Conservation (phyloP, 2,888 invertebrate genomes). For the Drosophila nr. perissopoda region DNA sequence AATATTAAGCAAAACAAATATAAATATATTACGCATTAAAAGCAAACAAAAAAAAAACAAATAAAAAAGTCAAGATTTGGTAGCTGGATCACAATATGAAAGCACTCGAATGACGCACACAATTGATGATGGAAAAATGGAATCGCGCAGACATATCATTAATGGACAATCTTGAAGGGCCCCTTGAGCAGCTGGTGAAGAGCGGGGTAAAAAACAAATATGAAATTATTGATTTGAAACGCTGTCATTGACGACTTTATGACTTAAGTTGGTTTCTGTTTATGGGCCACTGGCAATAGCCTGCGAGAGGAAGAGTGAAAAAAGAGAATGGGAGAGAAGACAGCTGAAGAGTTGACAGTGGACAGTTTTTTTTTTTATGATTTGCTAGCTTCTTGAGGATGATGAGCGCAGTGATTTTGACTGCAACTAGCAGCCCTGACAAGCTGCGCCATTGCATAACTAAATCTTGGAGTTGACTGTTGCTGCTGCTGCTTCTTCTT, state of each 20-base stretch:
- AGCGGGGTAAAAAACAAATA: conserved; percentile 37
- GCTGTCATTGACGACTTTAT: conserved; percentile 73
- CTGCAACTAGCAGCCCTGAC: conserved; percentile 48
- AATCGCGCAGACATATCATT: conserved; percentile 41
- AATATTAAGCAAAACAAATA: neutral
- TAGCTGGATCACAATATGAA: conserved; percentile 13
- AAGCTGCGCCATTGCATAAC: conserved; percentile 66
- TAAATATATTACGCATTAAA: neutral
- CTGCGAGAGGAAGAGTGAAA: conserved; percentile 32
- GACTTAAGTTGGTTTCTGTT: conserved; percentile 66
- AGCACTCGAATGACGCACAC: conserved; percentile 23
- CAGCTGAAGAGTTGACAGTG: conserved; percentile 73
- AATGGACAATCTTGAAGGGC: conserved; percentile 34
- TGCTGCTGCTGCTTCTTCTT: conserved; percentile 32
- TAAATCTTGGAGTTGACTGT: conserved; percentile 33
- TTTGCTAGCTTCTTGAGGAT: conserved; percentile 62
- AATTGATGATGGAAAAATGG: conserved; percentile 31
- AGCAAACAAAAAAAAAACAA: neutral
- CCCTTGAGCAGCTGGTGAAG: conserved; percentile 13
- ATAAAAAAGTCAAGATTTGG: conserved; percentile 8
- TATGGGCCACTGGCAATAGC: conserved; percentile 47
- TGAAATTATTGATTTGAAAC: conserved; percentile 71
- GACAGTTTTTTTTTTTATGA: conserved; percentile 73
- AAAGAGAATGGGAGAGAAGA: conserved; percentile 43
- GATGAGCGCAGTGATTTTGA: conserved; percentile 49